phyloP scores from a whole-genome alignment of 2,888 invertebrate species.

The Drosophila ezoana region DNA sequence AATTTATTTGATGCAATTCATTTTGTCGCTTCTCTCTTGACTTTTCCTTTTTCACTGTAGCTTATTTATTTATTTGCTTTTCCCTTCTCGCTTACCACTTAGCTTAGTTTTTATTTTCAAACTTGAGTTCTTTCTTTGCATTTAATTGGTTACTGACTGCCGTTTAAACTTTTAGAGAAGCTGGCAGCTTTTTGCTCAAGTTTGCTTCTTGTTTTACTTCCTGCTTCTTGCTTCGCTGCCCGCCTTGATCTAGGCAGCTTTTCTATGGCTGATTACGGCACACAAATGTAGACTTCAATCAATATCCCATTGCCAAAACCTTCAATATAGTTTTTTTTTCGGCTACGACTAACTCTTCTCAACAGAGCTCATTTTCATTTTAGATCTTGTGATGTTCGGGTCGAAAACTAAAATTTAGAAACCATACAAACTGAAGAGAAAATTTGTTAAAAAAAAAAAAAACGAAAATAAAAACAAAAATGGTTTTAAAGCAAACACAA shows the following conservation, averaged over 20 bases:
- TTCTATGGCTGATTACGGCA: background rate
- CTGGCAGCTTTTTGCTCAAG: background rate
- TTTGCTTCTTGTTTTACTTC: slow-evolving; percentile 12
- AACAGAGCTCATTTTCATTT: slow-evolving; percentile 5
- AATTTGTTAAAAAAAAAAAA: background rate
- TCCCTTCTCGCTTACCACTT: background rate
- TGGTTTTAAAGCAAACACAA: background rate
- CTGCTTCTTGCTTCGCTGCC: background rate
- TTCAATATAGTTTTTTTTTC: background rate
- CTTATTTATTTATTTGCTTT: background rate
- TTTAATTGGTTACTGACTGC: too few species aligned
- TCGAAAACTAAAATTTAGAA: background rate
- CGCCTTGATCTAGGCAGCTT: background rate
- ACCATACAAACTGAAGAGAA: too few species aligned
- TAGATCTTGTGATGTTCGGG: background rate
- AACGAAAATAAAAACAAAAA: background rate
- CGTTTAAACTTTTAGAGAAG: too few species aligned
- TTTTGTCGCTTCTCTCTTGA: too few species aligned
- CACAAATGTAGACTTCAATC: background rate
- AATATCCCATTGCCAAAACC: slow-evolving; percentile 1
- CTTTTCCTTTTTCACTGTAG: background rate
- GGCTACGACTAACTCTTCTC: background rate
- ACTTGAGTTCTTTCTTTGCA: background rate
- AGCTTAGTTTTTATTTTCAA: background rate
- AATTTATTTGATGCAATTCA: too few species aligned